Evolutionary conservation across 2,797 vertebrate species (phyloP).

Genomic region (Octomys mimax): DNA sequence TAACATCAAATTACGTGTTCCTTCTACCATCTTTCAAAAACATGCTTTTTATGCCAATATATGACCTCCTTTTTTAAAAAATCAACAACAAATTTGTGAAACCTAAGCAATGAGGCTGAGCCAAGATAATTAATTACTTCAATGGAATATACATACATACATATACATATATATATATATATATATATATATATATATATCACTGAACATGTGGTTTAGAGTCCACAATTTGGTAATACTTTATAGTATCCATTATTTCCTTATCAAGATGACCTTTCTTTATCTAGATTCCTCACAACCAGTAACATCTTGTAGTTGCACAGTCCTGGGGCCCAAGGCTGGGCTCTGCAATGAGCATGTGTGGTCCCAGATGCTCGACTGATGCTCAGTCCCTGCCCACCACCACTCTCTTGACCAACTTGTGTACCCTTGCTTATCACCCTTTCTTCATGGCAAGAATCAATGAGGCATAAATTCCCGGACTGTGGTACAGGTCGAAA

Average conservation of each 20-base stretch:
- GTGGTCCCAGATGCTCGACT: background rate
- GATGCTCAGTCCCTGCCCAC: background rate
- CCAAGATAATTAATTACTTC: background rate
- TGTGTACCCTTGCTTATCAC: background rate
- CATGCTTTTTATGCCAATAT: background rate
- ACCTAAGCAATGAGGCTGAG: constrained; percentile 1
- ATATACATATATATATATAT: background rate
- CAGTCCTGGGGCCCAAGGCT: background rate
- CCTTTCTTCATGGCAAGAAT: background rate
- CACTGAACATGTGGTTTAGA: background rate
- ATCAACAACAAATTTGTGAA: background rate
- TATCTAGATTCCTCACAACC: background rate
- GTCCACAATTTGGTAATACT: background rate
- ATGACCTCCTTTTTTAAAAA: background rate
- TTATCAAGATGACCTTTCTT: background rate
- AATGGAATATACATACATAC: background rate
- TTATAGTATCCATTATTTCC: background rate
- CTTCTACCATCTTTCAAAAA: background rate
- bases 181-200: too few relatives aligned
- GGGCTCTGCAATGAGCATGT: background rate
- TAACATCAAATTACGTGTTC: constrained; percentile 34
- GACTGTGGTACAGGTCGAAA: background rate
- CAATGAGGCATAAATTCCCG: background rate
- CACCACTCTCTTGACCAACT: background rate
- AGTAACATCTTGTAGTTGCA: background rate